Evolutionary conservation across 1,140 invertebrate genomes (phyloP), one percentile per base, ranked within the genome.

Genomic region (Drosophila triauraria): DNA sequence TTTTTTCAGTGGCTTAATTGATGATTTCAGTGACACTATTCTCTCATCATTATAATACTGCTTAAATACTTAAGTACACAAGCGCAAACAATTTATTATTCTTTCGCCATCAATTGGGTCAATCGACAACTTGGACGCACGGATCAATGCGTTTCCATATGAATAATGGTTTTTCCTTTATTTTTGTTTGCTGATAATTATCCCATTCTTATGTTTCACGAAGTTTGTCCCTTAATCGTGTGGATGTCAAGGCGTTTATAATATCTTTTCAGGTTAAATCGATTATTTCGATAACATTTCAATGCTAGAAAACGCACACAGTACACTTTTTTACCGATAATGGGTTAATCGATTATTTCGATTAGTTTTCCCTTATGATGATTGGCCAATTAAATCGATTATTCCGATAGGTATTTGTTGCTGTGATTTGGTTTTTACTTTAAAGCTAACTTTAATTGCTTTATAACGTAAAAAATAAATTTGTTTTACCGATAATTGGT

Each of bases 11-110:
- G 53, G 20, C 13, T 9, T 65, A 35, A 61, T 44, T 43, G 12
- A 62, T 62, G 20, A 32, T n/a, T 25, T n/a, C 27, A 44, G 6
- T 23, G 56, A 32, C 40, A 42, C 17, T 20, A 20, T 20, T 20
- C 27, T 20, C n/a, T 8, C n/a, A 38, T 17, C 47, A 61, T 56
- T 25, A 56, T n/a, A 32, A 32, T 38, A 13, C 15, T 38, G 32
- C 20, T 38, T 35, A 35, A 35, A 9, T 35, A 35, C 3, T 10
- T n/a, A 38, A 38, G 50, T 15, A 10, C 35, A 56, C 40, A 54
- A 17, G 15, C 4, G 3, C 20, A 25, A 12, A 27, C 25, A 57
- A 30, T 63, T 63, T 27, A 59, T 59, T 59, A 40, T 63, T 43
- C 9, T n/a, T 30, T n/a, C 17, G 4, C 61, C n/a, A 40, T 59